Evolutionary conservation across 2,113 vertebrate genomes (phyloP).

Genomic region (Stercorarius parasiticus): DNA sequence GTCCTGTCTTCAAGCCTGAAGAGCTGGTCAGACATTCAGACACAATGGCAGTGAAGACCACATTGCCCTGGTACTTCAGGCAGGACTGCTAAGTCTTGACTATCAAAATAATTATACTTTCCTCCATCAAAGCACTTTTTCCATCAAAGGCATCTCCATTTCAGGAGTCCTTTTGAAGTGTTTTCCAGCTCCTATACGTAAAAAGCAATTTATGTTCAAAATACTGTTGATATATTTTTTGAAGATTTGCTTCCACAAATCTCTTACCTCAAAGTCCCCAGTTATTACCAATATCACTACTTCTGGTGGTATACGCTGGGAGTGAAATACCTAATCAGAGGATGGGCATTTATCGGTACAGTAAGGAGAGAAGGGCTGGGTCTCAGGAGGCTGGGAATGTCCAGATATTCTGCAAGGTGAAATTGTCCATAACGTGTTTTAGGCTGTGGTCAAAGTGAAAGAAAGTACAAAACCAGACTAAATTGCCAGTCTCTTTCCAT

Average conservation of each 20-base stretch:
- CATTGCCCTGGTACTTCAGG: background rate
- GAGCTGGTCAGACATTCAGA: fast-evolving
- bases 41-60: background rate
- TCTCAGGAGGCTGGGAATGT: background rate
- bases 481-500: background rate
- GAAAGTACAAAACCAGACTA: background rate
- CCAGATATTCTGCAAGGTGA: background rate
- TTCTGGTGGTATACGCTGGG: background rate
- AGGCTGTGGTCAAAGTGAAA: background rate
- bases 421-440: background rate
- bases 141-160: background rate
- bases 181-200: background rate
- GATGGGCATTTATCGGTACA: background rate
- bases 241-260: background rate
- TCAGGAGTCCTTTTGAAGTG: background rate
- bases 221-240: background rate
- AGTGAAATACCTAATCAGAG: background rate
- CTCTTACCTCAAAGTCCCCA: background rate
- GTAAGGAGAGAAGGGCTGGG: background rate
- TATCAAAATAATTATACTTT: background rate
- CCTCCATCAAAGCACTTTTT: background rate
- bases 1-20: background rate
- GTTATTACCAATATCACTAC: background rate
- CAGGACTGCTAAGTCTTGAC: background rate
- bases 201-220: background rate